A percentile compares a stretch with the other conserved stretches of the same genome.
Evolutionary conservation across 23 tunicate species (phyloP).

Genomic region (Ascidia mentula): DNA sequence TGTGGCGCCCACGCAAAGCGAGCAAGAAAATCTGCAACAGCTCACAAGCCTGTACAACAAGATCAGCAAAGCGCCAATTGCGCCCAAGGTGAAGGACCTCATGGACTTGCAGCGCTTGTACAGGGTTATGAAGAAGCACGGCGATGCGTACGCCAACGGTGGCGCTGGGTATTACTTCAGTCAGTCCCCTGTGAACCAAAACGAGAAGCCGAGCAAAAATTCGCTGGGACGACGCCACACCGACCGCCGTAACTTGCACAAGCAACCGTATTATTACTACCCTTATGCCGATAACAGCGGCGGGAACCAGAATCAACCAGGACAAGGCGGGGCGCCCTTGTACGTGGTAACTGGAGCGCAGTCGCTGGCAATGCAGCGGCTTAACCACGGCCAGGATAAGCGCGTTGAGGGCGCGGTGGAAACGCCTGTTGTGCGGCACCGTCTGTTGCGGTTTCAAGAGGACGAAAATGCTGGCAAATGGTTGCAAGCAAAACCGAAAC

Average conservation of each 20-base stretch:
- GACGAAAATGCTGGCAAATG: not conserved
- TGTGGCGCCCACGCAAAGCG: constrained; percentile 2
- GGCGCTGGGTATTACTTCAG: constrained; percentile 30
- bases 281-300: constrained; percentile 35
- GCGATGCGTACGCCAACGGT: constrained; percentile 53
- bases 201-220: constrained; percentile 24
- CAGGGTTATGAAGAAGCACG: constrained; percentile 65
- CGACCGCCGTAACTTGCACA: constrained; percentile 42
- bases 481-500: constrained; percentile 16
- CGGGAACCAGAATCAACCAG: not conserved
- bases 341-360: constrained; percentile 80
- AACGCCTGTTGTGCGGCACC: not conserved
- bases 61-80: constrained; percentile 25
- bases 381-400: not conserved
- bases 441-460: not conserved
- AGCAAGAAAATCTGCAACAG: not conserved
- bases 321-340: constrained; percentile 32
- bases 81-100: constrained; percentile 70
- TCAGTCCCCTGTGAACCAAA: constrained; percentile 30
- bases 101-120: constrained; percentile 72
- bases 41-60: constrained; percentile 10
- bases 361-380: constrained; percentile 12
- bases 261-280: constrained; percentile 66
- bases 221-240: constrained; percentile 24
- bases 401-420: not conserved